These are phyloP conservation scores for Typhlichthys eigenmanni DNA, from an alignment of 2,797 vertebrate genomes.

Conservation along the genomic window DNA sequence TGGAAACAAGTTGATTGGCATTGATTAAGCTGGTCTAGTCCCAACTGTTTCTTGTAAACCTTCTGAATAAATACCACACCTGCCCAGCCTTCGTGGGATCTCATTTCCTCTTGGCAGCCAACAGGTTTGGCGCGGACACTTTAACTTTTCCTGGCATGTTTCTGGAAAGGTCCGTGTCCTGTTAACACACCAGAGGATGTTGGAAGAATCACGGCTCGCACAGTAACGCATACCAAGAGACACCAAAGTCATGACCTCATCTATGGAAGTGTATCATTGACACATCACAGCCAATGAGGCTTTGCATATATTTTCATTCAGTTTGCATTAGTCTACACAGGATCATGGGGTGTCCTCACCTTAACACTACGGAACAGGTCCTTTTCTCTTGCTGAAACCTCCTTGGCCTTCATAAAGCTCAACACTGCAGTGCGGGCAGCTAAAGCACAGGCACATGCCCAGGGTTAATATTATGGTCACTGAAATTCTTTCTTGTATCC, in stretches of 20 bases:
- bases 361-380: slow-evolving; percentile 96
- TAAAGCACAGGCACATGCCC: slow-evolving; percentile 52
- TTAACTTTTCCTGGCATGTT: slow-evolving; percentile 98
- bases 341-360: slow-evolving; percentile 66
- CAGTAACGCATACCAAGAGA: background rate
- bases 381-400: slow-evolving; percentile 86
- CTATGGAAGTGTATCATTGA: background rate
- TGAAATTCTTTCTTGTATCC: too few species aligned
- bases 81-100: background rate
- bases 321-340: background rate
- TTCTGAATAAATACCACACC: slow-evolving; percentile 1
- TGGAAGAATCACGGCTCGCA: background rate
- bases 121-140: slow-evolving; percentile 93
- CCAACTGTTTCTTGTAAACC: background rate
- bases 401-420: slow-evolving; percentile 92
- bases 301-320: background rate
- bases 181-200: slow-evolving; percentile 24
- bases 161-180: slow-evolving; percentile 93
- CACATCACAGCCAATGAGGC: background rate
- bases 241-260: background rate
- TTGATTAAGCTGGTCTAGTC: slow-evolving; percentile 2
- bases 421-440: slow-evolving; percentile 93
- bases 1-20: background rate
- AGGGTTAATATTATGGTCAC: background rate
- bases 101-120: slow-evolving; percentile 89